A percentile compares a stretch with the other conserved stretches of the same genome.
These are phyloP conservation scores for Erpetoichthys calabaricus DNA, from an alignment of 2,797 vertebrate genomes.

Conservation along the genomic window DNA sequence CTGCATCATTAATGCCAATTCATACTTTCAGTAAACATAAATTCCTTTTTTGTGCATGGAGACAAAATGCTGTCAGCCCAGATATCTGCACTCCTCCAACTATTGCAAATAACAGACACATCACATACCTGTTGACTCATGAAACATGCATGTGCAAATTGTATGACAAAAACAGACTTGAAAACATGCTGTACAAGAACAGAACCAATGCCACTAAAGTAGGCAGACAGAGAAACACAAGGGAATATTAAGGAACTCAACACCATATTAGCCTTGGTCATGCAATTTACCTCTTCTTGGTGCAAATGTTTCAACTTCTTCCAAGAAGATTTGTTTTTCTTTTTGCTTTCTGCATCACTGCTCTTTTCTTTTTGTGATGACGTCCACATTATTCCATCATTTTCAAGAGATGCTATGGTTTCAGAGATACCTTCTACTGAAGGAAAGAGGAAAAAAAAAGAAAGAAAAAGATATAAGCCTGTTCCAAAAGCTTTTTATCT, in stretches of 20 bases:
- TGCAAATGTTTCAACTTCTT: conserved; percentile 70
- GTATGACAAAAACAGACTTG: no score
- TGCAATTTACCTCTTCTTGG: conserved; percentile 66
- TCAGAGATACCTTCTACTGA: conserved; percentile 11
- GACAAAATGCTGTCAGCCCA: no score
- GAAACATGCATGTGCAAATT: no score
- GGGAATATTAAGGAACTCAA: no score
- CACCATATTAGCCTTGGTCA: background rate
- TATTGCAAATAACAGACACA: no score
- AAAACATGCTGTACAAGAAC: background rate
- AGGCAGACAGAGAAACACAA: background rate
- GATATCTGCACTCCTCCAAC: no score
- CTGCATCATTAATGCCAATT: no score
- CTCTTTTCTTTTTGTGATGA: conserved; percentile 57
- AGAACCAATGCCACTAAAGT: background rate
- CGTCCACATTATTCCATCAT: conserved; percentile 63
- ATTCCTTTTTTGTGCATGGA: no score
- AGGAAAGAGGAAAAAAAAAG: conserved; percentile 10
- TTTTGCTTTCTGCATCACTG: conserved; percentile 31
- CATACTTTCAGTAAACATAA: no score
- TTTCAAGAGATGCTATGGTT: conserved; percentile 18
- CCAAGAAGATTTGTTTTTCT: conserved; percentile 44
- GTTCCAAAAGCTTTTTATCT: conserved; percentile 20
- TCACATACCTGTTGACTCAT: no score
- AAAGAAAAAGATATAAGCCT: conserved; percentile 10